Conservation (phyloP, 2,888 invertebrate species). For the Litoditis marina region DNA sequence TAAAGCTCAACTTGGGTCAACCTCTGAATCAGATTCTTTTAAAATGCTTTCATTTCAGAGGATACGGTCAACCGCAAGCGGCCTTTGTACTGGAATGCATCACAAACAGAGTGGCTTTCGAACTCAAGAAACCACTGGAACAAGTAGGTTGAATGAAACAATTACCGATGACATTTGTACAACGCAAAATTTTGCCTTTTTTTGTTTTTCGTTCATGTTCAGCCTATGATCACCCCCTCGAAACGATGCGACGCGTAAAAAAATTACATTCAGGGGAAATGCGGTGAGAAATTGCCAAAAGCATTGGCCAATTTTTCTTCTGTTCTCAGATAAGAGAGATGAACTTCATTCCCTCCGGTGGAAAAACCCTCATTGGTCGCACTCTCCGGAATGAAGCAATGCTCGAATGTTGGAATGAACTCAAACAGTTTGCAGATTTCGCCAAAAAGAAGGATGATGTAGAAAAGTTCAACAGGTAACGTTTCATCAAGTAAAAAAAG, state of each 20-base stretch:
- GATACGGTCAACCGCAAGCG: slow-evolving; percentile 85
- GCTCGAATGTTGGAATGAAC: slow-evolving; percentile 76
- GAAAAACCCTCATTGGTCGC: slow-evolving; percentile 63
- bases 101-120: slow-evolving; percentile 74
- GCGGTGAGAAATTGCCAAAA: too few species aligned
- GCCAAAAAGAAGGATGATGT: slow-evolving; percentile 68
- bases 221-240: too few species aligned
- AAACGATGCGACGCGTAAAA: too few species aligned
- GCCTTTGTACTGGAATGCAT: slow-evolving; percentile 80
- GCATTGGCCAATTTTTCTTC: too few species aligned
- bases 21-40: too few species aligned
- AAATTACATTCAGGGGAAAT: too few species aligned
- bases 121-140: slow-evolving; percentile 70
- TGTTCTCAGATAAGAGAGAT: slow-evolving; percentile 68
- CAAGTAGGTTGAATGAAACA: slow-evolving; percentile 65
- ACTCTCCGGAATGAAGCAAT: slow-evolving; percentile 22
- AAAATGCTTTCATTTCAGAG: slow-evolving; percentile 67
- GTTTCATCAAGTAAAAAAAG: neutral
- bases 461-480: slow-evolving; percentile 74
- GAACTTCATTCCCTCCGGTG: slow-evolving; percentile 68
- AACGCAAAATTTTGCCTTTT: neutral
- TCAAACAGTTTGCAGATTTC: slow-evolving; percentile 72
- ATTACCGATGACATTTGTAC: neutral
- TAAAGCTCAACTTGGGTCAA: too few species aligned
- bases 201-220: neutral